Evolutionary conservation across 2,888 invertebrate species (phyloP).

Genomic region (Pseudolycoriella hygida): DNA sequence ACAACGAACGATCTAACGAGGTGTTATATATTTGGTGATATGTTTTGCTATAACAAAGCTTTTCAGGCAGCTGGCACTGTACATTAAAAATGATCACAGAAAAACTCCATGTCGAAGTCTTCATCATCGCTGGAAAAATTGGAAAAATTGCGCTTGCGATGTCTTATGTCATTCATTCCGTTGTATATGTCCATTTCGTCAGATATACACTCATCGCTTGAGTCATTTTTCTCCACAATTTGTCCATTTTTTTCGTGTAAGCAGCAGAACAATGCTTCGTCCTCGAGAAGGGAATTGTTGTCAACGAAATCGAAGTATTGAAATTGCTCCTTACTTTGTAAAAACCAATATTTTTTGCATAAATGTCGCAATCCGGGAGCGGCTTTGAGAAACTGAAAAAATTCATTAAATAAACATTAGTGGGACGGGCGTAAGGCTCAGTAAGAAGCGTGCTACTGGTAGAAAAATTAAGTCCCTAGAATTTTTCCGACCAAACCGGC

Average conservation of each 20-base stretch:
- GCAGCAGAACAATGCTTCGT: not conserved
- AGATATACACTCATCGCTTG: too few species aligned
- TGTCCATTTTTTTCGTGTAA: too few species aligned
- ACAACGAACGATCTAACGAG: not conserved
- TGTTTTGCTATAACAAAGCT: too few species aligned
- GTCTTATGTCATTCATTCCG: too few species aligned
- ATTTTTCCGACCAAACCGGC: too few species aligned
- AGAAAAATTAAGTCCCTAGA: too few species aligned
- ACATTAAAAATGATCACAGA: too few species aligned
- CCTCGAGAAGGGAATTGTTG: conserved; percentile 11
- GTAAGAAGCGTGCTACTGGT: too few species aligned
- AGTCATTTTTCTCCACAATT: too few species aligned
- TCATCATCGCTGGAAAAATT: not conserved
- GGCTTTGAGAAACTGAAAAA: conserved; percentile 14
- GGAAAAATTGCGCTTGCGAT: too few species aligned
- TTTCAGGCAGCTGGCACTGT: not conserved
- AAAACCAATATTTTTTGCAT: conserved; percentile 24
- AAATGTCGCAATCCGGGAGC: conserved; percentile 25
- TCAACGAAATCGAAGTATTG: conserved; percentile 15
- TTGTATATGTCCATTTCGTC: too few species aligned
- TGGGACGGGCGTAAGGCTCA: not conserved
- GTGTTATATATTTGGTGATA: too few species aligned
- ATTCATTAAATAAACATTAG: not conserved
- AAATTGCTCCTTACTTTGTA: conserved; percentile 21
- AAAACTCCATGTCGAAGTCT: not conserved